A percentile compares a stretch with the other conserved stretches of the same genome.
phyloP scores from a whole-genome alignment of 2,113 vertebrate species.

The Agapornis roseicollis region DNA sequence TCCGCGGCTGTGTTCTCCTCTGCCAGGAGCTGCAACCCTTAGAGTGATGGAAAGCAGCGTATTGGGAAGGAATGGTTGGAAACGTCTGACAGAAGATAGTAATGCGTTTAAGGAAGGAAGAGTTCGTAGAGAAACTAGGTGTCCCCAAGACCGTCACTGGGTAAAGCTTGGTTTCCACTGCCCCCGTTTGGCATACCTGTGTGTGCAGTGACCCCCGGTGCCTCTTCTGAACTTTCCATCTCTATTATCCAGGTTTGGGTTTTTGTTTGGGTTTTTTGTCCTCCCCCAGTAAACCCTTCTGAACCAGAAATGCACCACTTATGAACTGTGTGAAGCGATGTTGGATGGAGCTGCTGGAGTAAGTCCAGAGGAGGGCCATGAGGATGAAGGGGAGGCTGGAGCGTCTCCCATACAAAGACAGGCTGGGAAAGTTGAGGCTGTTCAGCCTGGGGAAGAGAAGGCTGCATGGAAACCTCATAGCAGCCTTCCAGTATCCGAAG shows the following conservation, averaged over 20 bases:
- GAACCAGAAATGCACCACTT: rapidly evolving
- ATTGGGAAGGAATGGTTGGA: not conserved
- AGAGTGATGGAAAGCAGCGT: rapidly evolving
- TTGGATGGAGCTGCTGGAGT: not conserved
- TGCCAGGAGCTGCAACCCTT: not conserved
- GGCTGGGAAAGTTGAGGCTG: not conserved
- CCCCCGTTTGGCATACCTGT: too few relatives aligned
- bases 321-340: rapidly evolving
- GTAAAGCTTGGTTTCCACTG: not conserved
- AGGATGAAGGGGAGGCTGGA: not conserved
- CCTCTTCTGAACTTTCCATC: rapidly evolving
- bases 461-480: not conserved
- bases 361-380: not conserved
- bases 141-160: not conserved
- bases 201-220: too few relatives aligned
- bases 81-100: rapidly evolving
- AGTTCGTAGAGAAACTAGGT: not conserved
- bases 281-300: not conserved
- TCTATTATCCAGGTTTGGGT: not conserved
- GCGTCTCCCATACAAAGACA: rapidly evolving
- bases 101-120: not conserved
- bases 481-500: not conserved
- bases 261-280: not conserved
- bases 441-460: not conserved
- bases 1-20: not conserved